These are phyloP conservation scores for Hydropsyche tenuis DNA, from an alignment of 1,140 invertebrate genomes.

Conservation along the genomic window DNA sequence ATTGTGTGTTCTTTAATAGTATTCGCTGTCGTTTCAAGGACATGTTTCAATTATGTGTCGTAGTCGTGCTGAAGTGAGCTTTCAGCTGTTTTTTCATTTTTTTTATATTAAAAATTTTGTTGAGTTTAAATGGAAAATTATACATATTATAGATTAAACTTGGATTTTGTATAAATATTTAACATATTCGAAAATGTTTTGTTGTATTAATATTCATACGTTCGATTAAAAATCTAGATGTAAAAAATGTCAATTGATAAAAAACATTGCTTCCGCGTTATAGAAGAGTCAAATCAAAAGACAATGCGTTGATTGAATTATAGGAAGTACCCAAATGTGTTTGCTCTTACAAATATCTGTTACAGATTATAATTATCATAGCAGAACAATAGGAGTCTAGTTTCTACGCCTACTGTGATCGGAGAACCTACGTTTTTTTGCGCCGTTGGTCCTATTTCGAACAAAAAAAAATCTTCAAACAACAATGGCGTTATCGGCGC, in stretches of 20 bases:
- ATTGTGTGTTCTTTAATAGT: too few species aligned
- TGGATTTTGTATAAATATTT: too few species aligned
- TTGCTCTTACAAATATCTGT: conserved; percentile 1
- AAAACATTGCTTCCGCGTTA: too few species aligned
- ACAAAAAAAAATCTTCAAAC: neutral
- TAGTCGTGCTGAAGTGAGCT: neutral
- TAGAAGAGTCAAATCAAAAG: too few species aligned
- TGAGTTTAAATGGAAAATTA: too few species aligned
- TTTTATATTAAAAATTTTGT: too few species aligned
- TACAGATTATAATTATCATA: conserved; percentile 21
- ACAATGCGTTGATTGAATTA: neutral
- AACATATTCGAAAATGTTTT: too few species aligned
- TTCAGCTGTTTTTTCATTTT: neutral
- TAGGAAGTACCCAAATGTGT: conserved; percentile 5
- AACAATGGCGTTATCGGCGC: conserved; percentile 28
- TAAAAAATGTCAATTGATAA: too few species aligned
- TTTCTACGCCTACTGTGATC: conserved; percentile 22
- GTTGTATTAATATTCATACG: too few species aligned
- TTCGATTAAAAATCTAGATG: too few species aligned
- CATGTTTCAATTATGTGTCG: neutral
- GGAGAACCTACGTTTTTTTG: conserved; percentile 21
- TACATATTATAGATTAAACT: too few species aligned
- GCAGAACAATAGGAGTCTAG: conserved; percentile 26
- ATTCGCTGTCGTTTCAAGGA: too few species aligned
- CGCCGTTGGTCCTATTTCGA: neutral